A percentile compares a stretch with the other conserved stretches of the same genome.
Evolutionary conservation across 1,140 invertebrate species (phyloP).

Genomic region (Phymastichus coffea): DNA sequence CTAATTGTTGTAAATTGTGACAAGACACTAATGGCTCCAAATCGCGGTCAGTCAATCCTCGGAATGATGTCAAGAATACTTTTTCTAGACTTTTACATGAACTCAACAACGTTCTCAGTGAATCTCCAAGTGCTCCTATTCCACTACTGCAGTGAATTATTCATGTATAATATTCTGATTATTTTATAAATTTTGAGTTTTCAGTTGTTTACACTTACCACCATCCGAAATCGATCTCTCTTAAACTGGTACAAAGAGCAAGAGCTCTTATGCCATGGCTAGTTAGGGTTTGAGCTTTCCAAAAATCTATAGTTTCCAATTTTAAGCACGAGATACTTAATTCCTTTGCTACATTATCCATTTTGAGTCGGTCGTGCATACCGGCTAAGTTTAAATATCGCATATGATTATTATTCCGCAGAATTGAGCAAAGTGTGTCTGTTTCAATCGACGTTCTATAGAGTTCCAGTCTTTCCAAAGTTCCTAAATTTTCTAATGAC

Average conservation of each 20-base stretch:
- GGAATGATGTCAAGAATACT: constrained; percentile 73
- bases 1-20: constrained; percentile 72
- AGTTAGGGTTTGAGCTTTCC: constrained; percentile 78
- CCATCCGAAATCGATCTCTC: constrained; percentile 88
- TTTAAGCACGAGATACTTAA: constrained; percentile 66
- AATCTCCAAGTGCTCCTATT: constrained; percentile 55
- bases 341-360: constrained; percentile 71
- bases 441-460: constrained; percentile 72
- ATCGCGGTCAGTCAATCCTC: constrained; percentile 76
- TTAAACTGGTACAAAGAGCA: constrained; percentile 67
- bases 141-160: constrained; percentile 46
- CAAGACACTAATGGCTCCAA: constrained; percentile 69
- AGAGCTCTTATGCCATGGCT: constrained; percentile 69
- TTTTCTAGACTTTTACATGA: constrained; percentile 70
- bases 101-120: constrained; percentile 54
- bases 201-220: constrained; percentile 63
- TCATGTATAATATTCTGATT: constrained; percentile 2
- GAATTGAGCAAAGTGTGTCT: constrained; percentile 63
- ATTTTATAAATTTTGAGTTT: too few species aligned
- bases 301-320: constrained; percentile 77
- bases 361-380: constrained; percentile 59
- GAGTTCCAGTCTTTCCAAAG: constrained; percentile 73
- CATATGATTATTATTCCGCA: constrained; percentile 66
- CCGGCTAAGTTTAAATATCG: constrained; percentile 71
- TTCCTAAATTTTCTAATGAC: constrained; percentile 62